Evolutionary conservation across 2,888 invertebrate species (phyloP), one percentile per base, ranked within the genome.

Genomic region (Athalia circularis): DNA sequence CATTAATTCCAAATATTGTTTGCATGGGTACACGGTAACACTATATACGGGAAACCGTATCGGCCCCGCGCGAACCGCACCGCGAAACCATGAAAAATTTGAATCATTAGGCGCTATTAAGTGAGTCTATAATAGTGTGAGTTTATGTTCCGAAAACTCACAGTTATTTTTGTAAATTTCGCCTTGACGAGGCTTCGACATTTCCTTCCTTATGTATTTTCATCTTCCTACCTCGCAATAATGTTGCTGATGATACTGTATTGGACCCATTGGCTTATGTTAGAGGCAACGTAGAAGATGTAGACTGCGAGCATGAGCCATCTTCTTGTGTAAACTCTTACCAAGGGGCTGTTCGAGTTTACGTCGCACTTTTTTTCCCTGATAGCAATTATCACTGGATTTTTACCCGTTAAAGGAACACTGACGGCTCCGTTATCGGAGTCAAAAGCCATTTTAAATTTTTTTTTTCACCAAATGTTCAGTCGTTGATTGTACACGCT

Each of bases 181-280:
- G 29, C 2, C 29, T 2, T 29, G 29, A 29, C 29, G 2, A 47
- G 15, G 15, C 11, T 50, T 67, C 50, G 29, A 9, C 50, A 67
- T 50, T 15, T 48, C n/a, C 15, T 65, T 65, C 65, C n/a, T 47
- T 65, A 65, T 13, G 11, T 45, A n/a, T 11, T 6, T 45, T 45
- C n/a, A 6, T 9, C 81, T 91, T 90, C 54, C 89, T 88, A 88
- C 77, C 87, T 90, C 4, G 81, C 82, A 48, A 93, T 86, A 6
- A 92, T 89, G 82, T 92, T 91, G 59, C 91, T 90, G 81, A 94
- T 93, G 81, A 93, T 93, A 80, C 92, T 91, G 83, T 93, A 92
- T 85, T 93, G 92, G 77, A 94, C 93, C 94, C 94, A 94, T 84
- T 94, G 94, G 79, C 93, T 92, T 82, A 92, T 92, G 82, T 92